phyloP scores from a whole-genome alignment of 2,113 vertebrate species.

The Pangasianodon gigas region DNA sequence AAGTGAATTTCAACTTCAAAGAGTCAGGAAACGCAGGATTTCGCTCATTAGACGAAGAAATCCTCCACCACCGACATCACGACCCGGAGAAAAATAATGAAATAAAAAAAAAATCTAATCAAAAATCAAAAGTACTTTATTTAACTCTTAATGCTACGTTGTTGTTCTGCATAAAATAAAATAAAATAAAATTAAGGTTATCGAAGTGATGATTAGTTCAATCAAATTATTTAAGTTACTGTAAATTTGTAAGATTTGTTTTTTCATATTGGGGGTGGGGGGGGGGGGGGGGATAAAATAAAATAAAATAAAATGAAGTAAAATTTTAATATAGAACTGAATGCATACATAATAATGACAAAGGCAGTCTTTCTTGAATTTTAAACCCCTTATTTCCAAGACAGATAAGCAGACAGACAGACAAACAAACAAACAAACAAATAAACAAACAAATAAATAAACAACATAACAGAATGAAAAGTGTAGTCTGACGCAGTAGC shows the following conservation, averaged over 20 bases:
- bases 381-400: neutral
- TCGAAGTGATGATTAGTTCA: no score
- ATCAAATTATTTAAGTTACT: neutral
- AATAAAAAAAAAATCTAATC: neutral
- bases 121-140: neutral
- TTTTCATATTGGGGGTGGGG: neutral
- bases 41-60: neutral
- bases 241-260: neutral
- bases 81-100: conserved; percentile 39
- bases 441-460: no score
- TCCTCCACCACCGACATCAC: neutral
- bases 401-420: neutral
- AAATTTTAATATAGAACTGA: neutral
- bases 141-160: neutral
- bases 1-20: conserved; percentile 47
- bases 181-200: neutral
- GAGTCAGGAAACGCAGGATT: neutral
- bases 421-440: no score
- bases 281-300: neutral
- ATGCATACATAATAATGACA: neutral
- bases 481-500: neutral
- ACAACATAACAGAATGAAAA: neutral
- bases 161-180: neutral
- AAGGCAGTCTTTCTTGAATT: neutral
- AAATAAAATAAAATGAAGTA: neutral